Conservation (phyloP, 1,140 invertebrate species). For the Drosophila lacteicornis region DNA sequence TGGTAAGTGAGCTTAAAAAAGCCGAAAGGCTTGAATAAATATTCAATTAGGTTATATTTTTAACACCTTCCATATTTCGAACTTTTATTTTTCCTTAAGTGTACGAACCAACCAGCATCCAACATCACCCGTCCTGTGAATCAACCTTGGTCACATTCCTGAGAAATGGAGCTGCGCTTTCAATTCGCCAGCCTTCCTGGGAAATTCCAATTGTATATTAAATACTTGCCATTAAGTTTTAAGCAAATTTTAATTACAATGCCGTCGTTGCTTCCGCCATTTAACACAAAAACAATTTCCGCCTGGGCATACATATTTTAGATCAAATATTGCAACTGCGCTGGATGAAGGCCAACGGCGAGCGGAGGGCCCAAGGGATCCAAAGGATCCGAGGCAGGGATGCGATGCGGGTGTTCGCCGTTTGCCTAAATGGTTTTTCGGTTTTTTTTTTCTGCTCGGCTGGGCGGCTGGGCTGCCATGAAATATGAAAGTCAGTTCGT, state of each 20-base stretch:
- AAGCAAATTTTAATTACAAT: constrained; percentile 71
- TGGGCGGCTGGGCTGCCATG: constrained; percentile 37
- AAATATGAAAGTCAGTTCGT: constrained; percentile 62
- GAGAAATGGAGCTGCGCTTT: neutral
- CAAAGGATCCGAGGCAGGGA: constrained; percentile 1
- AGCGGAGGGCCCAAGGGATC: neutral
- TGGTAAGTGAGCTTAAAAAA: too few species aligned
- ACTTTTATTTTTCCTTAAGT: neutral
- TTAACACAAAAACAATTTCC: constrained; percentile 73
- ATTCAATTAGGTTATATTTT: too few species aligned
- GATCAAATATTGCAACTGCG: constrained; percentile 59
- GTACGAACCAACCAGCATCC: neutral
- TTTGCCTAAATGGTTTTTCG: constrained; percentile 22
- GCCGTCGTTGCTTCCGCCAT: constrained; percentile 49
- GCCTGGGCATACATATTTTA: constrained; percentile 55
- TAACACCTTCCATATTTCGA: too few species aligned
- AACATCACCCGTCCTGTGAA: neutral
- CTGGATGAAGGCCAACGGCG: constrained; percentile 4
- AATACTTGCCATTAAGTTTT: constrained; percentile 55
- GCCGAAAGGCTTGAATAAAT: too few species aligned
- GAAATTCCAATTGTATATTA: constrained; percentile 48
- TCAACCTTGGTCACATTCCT: constrained; percentile 20
- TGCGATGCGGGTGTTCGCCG: constrained; percentile 23
- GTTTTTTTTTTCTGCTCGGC: constrained; percentile 24
- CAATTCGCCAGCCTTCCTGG: constrained; percentile 5